Evolutionary conservation across 2,888 invertebrate genomes (phyloP).

Genomic region (Perithous albicinctus): DNA sequence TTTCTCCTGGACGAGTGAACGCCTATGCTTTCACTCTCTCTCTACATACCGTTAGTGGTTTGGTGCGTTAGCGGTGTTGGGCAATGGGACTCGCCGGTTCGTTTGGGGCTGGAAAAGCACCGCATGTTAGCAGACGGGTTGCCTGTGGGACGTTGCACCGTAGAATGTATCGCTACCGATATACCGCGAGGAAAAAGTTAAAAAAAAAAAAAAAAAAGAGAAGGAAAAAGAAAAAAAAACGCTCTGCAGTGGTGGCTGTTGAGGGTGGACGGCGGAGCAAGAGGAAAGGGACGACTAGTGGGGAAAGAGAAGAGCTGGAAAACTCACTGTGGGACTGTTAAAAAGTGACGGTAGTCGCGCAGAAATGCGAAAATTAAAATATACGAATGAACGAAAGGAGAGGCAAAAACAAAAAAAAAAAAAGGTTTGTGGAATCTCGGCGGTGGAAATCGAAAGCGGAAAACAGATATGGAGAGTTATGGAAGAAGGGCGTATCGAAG

Average conservation of each 20-base stretch:
- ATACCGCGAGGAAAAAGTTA: conserved; percentile 47
- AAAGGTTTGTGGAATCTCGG: background rate
- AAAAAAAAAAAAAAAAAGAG: conserved; percentile 49
- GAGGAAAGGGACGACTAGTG: conserved; percentile 23
- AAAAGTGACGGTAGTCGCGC: conserved; percentile 42
- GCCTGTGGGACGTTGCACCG: conserved; percentile 28
- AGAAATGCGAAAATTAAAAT: conserved; percentile 72
- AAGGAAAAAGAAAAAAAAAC: conserved; percentile 28
- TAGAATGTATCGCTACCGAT: conserved; percentile 66
- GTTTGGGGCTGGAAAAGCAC: conserved; percentile 38
- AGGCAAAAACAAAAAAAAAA: background rate
- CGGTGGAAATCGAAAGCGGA: background rate
- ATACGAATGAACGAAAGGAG: conserved; percentile 68
- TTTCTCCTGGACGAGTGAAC: conserved; percentile 49
- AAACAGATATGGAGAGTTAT: background rate
- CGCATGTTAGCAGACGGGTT: conserved; percentile 5
- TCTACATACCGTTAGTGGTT: conserved; percentile 49
- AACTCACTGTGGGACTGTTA: conserved; percentile 29
- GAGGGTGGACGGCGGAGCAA: conserved; percentile 16
- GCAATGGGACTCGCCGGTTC: conserved; percentile 51
- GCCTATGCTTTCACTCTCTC: no score
- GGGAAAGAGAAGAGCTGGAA: conserved; percentile 35
- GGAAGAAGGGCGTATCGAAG: background rate
- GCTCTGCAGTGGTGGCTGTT: conserved; percentile 17
- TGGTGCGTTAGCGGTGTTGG: conserved; percentile 47